Base-by-base conservation (phyloP, 1,140 invertebrate species). In the Rhagoletis pomonella region DNA sequence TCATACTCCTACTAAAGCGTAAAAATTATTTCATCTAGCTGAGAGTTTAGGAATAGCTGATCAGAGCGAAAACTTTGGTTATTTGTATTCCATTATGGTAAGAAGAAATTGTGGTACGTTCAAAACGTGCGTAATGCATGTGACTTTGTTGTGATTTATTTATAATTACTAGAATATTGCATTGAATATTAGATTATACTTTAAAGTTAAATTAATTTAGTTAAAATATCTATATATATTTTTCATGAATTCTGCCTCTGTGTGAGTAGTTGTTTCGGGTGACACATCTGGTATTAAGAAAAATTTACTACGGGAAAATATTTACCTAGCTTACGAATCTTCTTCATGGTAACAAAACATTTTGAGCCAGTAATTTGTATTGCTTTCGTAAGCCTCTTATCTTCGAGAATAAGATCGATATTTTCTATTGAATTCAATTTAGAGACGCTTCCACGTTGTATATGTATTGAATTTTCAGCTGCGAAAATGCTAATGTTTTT, bases 231-330 rank as follows among this genome's bases (percentile, higher is more conserved):
- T 81, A 81, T 50, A 10, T 55, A 55, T 55, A 55, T 81, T 81
- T 81, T 55, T 81, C 14, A 73, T n/a, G 19, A 77, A 44, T 44
- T 77, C 58, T 73, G 65, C 67, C 69, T 77, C 55, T 47, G 50
- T 62, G 60, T 87, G 64, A 81, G 47, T 67, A 17, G 69, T 42
- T 69, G 44, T 42, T 42, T 67, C 12, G 42, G 67, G 29, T 85
- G 55, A 58, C 67, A 60, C 47, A 29, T 88, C 9, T 12, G 39
- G 59, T 89, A 90, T 92, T 92, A 92, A 90, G 91, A 92, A 89
- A 92, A 92, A 87, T 92, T 92, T 85, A 93, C 90, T 87, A 96
- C 95, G 86, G 95, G 95, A 91, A 96, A 96, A 89, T 96, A 96
- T 67, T 95, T 94, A 77, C 95, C 95, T 4, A 96, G 92, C 73